phyloP scores from a whole-genome alignment of 2,797 vertebrate genomes.

The Bovichtus variegatus region DNA sequence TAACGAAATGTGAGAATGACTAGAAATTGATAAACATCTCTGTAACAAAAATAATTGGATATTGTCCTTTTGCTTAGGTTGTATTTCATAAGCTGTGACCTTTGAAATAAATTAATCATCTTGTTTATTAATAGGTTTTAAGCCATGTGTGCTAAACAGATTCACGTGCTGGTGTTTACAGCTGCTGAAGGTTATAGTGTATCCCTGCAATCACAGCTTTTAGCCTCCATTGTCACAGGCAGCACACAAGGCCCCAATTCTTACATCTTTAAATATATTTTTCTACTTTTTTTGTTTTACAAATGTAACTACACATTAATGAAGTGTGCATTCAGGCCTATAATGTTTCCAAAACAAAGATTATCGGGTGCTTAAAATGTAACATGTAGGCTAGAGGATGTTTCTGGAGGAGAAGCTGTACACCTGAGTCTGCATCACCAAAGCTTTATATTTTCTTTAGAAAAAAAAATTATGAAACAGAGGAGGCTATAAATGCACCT shows the following conservation, averaged over 20 bases:
- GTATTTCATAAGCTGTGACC: neutral
- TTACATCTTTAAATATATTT: constrained; percentile 2
- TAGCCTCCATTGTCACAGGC: constrained; percentile 38
- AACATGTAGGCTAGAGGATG: neutral
- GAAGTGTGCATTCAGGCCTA: neutral
- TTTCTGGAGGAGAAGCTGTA: constrained; percentile 11
- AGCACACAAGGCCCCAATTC: constrained; percentile 54
- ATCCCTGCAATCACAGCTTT: constrained; percentile 42
- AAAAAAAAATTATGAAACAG: neutral
- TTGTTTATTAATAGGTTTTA: constrained; percentile 36
- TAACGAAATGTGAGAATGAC: neutral
- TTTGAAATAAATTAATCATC: constrained; percentile 20
- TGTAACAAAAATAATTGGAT: neutral
- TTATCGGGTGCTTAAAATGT: neutral
- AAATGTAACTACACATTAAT: neutral
- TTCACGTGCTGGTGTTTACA: constrained; percentile 51
- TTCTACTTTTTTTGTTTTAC: neutral
- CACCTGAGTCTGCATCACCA: neutral
- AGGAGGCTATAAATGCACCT: neutral
- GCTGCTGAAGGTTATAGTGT: constrained; percentile 32
- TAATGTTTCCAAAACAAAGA: neutral
- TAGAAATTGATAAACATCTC: neutral
- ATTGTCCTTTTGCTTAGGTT: neutral
- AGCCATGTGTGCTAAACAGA: constrained; percentile 32
- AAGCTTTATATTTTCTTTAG: neutral